Conservation (phyloP, 2,797 vertebrate species). For the Neopelma chrysocephalum region DNA sequence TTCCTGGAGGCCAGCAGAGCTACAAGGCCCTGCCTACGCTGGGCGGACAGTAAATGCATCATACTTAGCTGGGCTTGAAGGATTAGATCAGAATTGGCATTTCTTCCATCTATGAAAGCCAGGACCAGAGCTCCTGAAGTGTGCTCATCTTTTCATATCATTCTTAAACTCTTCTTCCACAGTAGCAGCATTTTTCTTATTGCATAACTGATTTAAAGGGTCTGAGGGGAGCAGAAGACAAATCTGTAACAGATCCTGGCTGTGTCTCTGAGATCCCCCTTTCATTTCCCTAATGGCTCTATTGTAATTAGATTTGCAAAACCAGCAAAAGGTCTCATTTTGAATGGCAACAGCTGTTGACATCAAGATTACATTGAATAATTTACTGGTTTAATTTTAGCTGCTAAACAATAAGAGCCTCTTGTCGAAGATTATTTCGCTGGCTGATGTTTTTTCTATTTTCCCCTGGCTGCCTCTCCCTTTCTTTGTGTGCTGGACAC, state of each 20-base stretch:
- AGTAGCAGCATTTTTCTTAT: slow-evolving; percentile 8
- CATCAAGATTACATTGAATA: slow-evolving; percentile 81
- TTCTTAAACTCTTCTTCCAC: not conserved
- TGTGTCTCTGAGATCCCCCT: slow-evolving; percentile 61
- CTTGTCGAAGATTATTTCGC: slow-evolving; percentile 58
- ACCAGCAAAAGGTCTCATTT: slow-evolving; percentile 81
- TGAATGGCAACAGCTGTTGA: slow-evolving; percentile 84
- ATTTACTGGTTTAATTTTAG: slow-evolving; percentile 82
- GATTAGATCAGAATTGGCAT: not conserved
- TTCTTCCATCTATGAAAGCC: not conserved
- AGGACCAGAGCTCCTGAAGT: not conserved
- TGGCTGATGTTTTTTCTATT: slow-evolving; percentile 22
- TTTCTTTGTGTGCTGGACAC: not conserved
- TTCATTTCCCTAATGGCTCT: slow-evolving; percentile 76
- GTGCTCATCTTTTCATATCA: not conserved
- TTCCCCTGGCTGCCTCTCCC: not conserved
- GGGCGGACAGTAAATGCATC: not conserved
- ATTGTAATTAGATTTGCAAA: slow-evolving; percentile 83
- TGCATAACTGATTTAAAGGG: slow-evolving; percentile 56
- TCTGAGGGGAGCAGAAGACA: slow-evolving; percentile 41
- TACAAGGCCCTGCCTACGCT: not conserved
- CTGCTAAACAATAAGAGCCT: slow-evolving; percentile 73
- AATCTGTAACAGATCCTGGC: slow-evolving; percentile 35
- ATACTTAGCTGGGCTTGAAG: not conserved
- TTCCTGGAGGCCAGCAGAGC: not conserved